Evolutionary conservation across 1,140 invertebrate species (phyloP).

Genomic region (Eumaeus atala): DNA sequence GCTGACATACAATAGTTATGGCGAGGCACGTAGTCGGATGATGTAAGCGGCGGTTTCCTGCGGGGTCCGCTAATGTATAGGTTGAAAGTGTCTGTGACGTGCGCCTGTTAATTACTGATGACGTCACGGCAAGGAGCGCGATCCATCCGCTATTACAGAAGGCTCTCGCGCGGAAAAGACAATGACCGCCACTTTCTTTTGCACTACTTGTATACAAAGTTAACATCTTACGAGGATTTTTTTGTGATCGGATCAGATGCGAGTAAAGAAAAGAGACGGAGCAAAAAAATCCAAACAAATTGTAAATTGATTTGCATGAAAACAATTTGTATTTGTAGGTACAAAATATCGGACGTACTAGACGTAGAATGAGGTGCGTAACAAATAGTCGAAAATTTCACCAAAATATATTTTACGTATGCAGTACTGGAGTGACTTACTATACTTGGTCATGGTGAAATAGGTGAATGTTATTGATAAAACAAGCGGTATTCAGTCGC

Average conservation of each 20-base stretch:
- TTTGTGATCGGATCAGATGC: neutral
- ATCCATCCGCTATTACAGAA: slow-evolving; percentile 45
- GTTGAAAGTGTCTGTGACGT: slow-evolving; percentile 39
- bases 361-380: no score
- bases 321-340: neutral
- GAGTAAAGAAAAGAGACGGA: slow-evolving; percentile 5
- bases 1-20: slow-evolving; percentile 32
- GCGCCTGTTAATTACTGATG: slow-evolving; percentile 48
- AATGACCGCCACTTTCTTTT: slow-evolving; percentile 64
- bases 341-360: no score
- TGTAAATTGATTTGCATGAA: slow-evolving; percentile 11
- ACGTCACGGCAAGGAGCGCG: slow-evolving; percentile 50
- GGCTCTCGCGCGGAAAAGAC: slow-evolving; percentile 64
- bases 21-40: slow-evolving; percentile 45
- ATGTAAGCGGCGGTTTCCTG: slow-evolving; percentile 67
- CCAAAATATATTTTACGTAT: no score
- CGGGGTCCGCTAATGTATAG: slow-evolving; percentile 33
- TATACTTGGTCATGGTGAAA: slow-evolving; percentile 21
- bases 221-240: slow-evolving; percentile 31
- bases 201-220: slow-evolving; percentile 16
- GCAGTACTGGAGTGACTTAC: neutral
- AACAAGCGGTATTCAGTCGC: slow-evolving; percentile 44
- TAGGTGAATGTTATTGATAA: slow-evolving; percentile 55
- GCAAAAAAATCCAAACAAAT: slow-evolving; percentile 8
- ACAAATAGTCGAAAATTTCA: no score